Base-by-base conservation (phyloP, 2,797 vertebrate species). In the Coreius guichenoti region DNA sequence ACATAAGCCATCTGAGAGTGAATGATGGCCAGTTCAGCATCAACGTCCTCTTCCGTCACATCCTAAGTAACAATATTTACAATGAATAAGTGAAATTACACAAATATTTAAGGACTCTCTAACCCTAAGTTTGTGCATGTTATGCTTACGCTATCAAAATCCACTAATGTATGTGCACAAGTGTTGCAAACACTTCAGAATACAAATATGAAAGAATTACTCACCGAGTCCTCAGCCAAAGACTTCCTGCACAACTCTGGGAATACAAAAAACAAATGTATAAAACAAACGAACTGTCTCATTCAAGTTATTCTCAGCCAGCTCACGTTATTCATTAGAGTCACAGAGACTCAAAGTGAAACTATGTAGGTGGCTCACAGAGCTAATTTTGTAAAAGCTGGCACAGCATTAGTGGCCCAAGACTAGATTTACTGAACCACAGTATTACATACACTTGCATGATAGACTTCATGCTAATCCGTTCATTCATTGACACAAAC, bases 1-100 rank as follows among this genome's bases (percentile, higher is more conserved):
- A 99, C 92, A 72, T 97, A 99, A 6, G 98, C 98, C 98, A 99
- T 99, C 94, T 99, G 98, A 91, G 98, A 98, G 70, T 99, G 98
- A 92, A 99, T 99, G 93, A 99, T 96, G 0, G 98, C 97, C 89
- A 99, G 91, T 88, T 99, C 98, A 0, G 97, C 96, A 39, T 98
- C 96, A 1, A 97, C 95, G 86, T 99, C 89, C 84, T 90, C 87
- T 82, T 90, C 89, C 0, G 87, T 88, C 74, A 90, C 88, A 75
- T 95, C 95, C 95, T 95, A 90, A 29, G 80, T 8, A 49, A 80
- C 63, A 36, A 17, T 13, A 21, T 49, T 43, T 8, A 51, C 65
- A 67, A 1, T 5, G 26, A 33, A 36, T 23, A 26, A 21, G 21
- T 31, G 8, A 43, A 21, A 13, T 68, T 0, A 54, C 47, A 80